Evolutionary conservation across 1,140 invertebrate species (phyloP), one percentile per base, ranked within the genome.

Genomic region (Solenopsis fugax): DNA sequence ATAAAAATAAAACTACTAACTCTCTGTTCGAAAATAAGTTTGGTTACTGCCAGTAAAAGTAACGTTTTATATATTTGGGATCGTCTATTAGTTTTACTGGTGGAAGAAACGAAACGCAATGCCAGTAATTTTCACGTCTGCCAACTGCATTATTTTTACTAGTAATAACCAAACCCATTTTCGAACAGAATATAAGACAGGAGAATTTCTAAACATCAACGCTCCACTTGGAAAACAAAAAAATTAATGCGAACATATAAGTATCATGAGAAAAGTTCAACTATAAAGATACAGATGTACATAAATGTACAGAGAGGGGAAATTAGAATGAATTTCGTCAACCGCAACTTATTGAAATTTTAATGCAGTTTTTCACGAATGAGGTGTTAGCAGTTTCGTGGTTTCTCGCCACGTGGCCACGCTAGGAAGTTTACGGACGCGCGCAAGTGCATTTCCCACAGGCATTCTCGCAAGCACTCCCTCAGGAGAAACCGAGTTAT

Each of bases 331-430:
- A 67, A 13, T 34, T 80, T 80, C 48, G 4, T 29, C 60, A n/a
- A 77, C 58, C 60, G 7, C 60, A 21, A 65, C 48, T 80, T 67
- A 80, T 80, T 80, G 77, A 80, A 80, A 80, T 80, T 34, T 80
- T 80, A 67, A 80, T 80, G 60, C 45, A 67, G 48, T 77, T 77
- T 77, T 45, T 48, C 75, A 24, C n/a, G 7, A 52, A 67, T 37
- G 62, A 80, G 62, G 77, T 52, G 45, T 67, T 29, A 64, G 60
- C 0, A 21, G 29, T n/a, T 64, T 67, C 77, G 62, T 29, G 60
- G 62, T 80, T 80, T 80, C 77, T 67, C 48, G 34, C 62, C 62
- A 34, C 45, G n/a, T 67, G 29, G 34, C 62, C 62, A 34, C 45
- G n/a, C 13, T 29, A 52, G 34, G 24, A 80, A 80, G 77, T 80